These are phyloP conservation scores for Auanema sp. DNA, from an alignment of 2,888 invertebrate genomes.

Conservation along the genomic window DNA sequence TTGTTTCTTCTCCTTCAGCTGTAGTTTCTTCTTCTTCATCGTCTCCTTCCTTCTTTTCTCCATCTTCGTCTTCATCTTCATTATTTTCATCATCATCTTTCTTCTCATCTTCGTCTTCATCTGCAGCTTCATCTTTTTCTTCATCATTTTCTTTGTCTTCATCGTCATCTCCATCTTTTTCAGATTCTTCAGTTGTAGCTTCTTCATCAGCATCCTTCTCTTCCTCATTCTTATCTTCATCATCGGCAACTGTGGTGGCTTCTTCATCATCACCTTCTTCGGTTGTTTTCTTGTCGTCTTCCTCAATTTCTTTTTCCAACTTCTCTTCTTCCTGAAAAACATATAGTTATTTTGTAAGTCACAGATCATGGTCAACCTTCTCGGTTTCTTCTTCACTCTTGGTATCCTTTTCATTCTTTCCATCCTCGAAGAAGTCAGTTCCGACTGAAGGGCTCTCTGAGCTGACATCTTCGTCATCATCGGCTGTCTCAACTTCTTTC, in stretches of 20 bases:
- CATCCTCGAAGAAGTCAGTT: slow-evolving; percentile 44
- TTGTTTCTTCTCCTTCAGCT: slow-evolving; percentile 12
- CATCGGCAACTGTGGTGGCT: slow-evolving; percentile 8
- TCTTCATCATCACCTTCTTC: slow-evolving; percentile 5
- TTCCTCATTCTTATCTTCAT: slow-evolving; percentile 10
- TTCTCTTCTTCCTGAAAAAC: slow-evolving; percentile 12
- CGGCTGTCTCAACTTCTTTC: neutral
- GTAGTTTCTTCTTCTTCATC: slow-evolving; percentile 23
- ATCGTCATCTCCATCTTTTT: slow-evolving; percentile 16
- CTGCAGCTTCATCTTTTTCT: slow-evolving; percentile 13
- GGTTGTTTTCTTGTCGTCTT: slow-evolving; percentile 8
- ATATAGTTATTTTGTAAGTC: no score
- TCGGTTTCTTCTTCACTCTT: slow-evolving; percentile 20
- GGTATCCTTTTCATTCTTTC: slow-evolving; percentile 18
- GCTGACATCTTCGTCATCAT: slow-evolving; percentile 23
- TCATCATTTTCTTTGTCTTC: slow-evolving; percentile 14
- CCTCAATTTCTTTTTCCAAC: slow-evolving; percentile 19
- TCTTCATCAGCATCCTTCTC: slow-evolving; percentile 1
- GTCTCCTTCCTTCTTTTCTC: slow-evolving; percentile 7
- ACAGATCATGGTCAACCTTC: no score
- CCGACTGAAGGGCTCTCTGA: slow-evolving; percentile 25
- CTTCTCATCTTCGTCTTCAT: slow-evolving; percentile 15
- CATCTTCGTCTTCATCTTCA: slow-evolving; percentile 6
- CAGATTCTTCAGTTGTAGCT: neutral
- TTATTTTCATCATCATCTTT: slow-evolving; percentile 3